These are phyloP conservation scores for Drosophila bunnanda DNA, from an alignment of 2,888 invertebrate genomes.

Conservation along the genomic window DNA sequence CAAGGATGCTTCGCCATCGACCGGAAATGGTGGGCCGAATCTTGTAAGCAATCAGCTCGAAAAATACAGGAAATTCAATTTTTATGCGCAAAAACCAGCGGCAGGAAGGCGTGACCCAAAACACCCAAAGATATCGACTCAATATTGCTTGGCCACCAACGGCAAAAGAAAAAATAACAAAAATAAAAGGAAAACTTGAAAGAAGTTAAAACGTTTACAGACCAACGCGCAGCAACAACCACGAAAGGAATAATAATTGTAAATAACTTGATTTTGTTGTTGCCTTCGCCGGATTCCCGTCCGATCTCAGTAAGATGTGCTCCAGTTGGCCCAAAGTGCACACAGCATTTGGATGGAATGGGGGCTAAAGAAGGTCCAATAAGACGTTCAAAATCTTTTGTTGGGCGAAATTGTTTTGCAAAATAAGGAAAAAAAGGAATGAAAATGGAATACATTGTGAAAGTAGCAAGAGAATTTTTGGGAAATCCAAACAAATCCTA, in stretches of 20 bases:
- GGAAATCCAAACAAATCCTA: slow-evolving; percentile 8
- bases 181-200: slow-evolving; percentile 43
- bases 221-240: slow-evolving; percentile 56
- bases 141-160: slow-evolving; percentile 52
- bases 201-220: slow-evolving; percentile 64
- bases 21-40: slow-evolving; percentile 62
- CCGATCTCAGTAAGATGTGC: slow-evolving; percentile 41
- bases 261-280: slow-evolving; percentile 66
- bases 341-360: slow-evolving; percentile 26
- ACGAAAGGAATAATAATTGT: slow-evolving; percentile 68
- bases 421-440: slow-evolving; percentile 21
- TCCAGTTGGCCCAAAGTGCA: slow-evolving; percentile 54
- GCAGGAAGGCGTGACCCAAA: slow-evolving; percentile 44
- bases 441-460: neutral
- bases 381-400: slow-evolving; percentile 53
- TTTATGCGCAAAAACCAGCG: slow-evolving; percentile 62
- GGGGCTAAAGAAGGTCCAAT: slow-evolving; percentile 39
- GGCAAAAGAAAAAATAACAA: neutral
- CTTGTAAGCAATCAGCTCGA: slow-evolving; percentile 63
- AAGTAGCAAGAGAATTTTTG: neutral
- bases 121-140: slow-evolving; percentile 50
- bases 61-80: slow-evolving; percentile 71
- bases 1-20: slow-evolving; percentile 10
- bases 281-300: slow-evolving; percentile 16
- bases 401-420: slow-evolving; percentile 57